Evolutionary conservation across 2,797 vertebrate species (phyloP), one percentile per base, ranked within the genome.

Genomic region (Aphelocoma californica): DNA sequence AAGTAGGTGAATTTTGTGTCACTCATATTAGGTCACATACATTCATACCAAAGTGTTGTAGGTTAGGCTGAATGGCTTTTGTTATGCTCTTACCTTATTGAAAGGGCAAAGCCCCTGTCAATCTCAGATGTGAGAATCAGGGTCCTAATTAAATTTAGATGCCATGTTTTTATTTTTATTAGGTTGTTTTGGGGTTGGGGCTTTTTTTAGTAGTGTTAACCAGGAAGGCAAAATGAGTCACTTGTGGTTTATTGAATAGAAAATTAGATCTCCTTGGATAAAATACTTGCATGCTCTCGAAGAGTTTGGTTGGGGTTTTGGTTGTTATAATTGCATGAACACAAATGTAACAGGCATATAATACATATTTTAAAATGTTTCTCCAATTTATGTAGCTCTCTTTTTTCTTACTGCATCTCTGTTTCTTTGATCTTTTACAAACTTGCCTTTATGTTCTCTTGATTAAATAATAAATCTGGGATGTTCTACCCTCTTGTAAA

Each of bases 341-440:
- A 56, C 32, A 88, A 87, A 90, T 34, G 14, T 67, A 85, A 57
- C 6, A 78, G 82, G 51, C 56, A 34, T 38, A 34, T 56, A 91
- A 89, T 66, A 38, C 67, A 40, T 95, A 60, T 85, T 96, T 95
- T 53, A 53, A 81, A 92, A 74, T 87, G 18, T 58, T 81, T 96
- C 65, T 71, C n/a, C 45, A 48, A 18, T 95, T 90, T 74, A 47
- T 2, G 4, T 80, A 89, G 48, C 61, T 94, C 71, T 42, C 40
- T 53, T 45, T 93, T 89, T 92, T 81, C 86, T 81, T 57, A 40
- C 53, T 72, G n/a, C 4, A 29, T 86, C 62, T 78, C 21, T 82
- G 16, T 88, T 91, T 93, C 84, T 88, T 92, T 96, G 61, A 92
- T 83, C 47, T 72, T 83, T 69, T 81, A 74, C 81, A 92, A 95